Evolutionary conservation across 92 coral and sea anemone species (phyloP), one percentile per base, ranked within the genome.

Genomic region (Virgularia gustaviana): DNA sequence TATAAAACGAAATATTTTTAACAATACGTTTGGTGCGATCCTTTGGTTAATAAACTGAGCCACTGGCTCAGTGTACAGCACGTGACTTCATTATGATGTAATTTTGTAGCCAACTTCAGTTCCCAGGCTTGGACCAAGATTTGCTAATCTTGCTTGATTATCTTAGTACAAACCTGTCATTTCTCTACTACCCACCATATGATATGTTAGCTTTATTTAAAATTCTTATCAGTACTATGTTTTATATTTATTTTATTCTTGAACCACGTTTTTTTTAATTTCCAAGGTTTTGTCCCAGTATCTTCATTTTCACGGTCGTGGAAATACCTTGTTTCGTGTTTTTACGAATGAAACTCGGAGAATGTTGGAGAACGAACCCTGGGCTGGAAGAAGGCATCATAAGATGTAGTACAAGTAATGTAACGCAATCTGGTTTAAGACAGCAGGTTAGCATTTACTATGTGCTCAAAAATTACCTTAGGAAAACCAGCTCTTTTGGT

Each of bases 271-370:
- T 47, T 4, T 47, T 4, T 47, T 15, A 4, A 5, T 3, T 52
- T 52, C 13, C 6, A 57, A 90, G 97, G 88, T 88, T 90, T 55
- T 90, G 97, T 75, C 97, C 94, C 15, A 90, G 97, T 33, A 90
- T 90, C 74, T 90, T 90, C 63, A 78, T 90, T 20, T 90, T 88
- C 60, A 84, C 89, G 23, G 49, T 85, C 76, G 88, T 95, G 12
- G 91, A 88, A 38, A 90, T 90, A 12, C 95, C 97, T 15, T 90
- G 95, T 74, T 67, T 67, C 49, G 59, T 57, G 20, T 45, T 67
- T 24, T 29, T 67, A 43, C 74, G 74, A 9, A 19, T 67, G 34
- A 12, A 67, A 4, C 16, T 67, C 29, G 74, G 74, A 20, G 49
- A 36, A 24, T 67, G 74, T 41, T 24, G 45, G 6, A 20, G 74